These are phyloP conservation scores for Phyllotis vaccarum DNA, from an alignment of 2,797 vertebrate species.

Conservation along the genomic window DNA sequence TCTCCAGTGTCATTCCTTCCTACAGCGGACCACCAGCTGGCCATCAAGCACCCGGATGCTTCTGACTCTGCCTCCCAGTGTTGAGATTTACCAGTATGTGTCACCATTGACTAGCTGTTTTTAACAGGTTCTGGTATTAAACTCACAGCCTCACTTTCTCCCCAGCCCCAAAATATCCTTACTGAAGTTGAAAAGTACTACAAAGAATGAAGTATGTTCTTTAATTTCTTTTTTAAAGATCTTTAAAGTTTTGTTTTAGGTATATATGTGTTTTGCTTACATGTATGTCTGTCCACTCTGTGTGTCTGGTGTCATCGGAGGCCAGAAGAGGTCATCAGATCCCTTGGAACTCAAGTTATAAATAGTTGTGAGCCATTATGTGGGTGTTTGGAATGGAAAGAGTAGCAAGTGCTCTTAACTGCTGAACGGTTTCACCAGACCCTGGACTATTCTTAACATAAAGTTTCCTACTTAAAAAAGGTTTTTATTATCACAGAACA, in stretches of 20 bases:
- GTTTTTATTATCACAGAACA: slow-evolving; percentile 20
- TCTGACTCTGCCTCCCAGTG: not conserved
- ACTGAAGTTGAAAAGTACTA: not conserved
- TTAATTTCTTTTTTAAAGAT: not conserved
- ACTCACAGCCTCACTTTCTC: too few species aligned
- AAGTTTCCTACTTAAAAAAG: slow-evolving; percentile 53
- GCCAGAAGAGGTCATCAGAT: not conserved
- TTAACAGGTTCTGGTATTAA: not conserved
- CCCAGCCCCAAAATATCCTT: not conserved
- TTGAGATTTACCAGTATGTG: not conserved
- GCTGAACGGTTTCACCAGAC: not conserved
- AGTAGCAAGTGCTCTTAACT: not conserved
- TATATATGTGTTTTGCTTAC: not conserved
- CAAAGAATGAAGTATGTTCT: not conserved
- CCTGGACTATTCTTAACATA: not conserved
- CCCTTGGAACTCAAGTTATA: not conserved
- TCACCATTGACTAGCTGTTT: not conserved
- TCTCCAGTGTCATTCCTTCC: not conserved
- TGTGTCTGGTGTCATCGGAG: not conserved
- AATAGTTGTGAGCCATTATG: not conserved
- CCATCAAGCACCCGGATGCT: not conserved
- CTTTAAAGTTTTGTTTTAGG: not conserved
- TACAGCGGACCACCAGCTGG: not conserved
- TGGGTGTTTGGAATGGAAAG: not conserved
- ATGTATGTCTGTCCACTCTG: not conserved